Base-by-base conservation (phyloP, 2,797 vertebrate species). In the Phalloptychus januarius region DNA sequence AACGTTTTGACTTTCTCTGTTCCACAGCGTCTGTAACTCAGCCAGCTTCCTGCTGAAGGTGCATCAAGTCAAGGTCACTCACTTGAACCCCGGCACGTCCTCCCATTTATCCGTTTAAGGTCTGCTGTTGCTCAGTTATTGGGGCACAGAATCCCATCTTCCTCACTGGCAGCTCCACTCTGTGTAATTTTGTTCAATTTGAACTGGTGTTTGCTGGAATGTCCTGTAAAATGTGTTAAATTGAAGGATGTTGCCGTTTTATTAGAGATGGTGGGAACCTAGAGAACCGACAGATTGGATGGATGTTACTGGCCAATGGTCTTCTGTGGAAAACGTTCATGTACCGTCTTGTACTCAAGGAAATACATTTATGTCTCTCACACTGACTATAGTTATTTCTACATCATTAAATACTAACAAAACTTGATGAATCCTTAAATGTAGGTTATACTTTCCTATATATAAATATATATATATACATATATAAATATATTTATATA, bases 141-240 rank as follows among this genome's bases (percentile, higher is more conserved):
- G 86, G 82, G 83, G 86, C 72, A 83, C 88, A 88, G 84, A 93
- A 93, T 90, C 89, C 92, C 81, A 93, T 92, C 91, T 87, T 81
- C 78, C 77, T 72, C 83, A 87, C 87, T 67, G 88, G 74, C 48
- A 25, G 76, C 63, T 75, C 87, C 79, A 76, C 77, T 74, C 42
- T 88, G 85, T 93, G 87, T 93, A 91, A 94, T 94, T 93, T 87
- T 80, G 87, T 90, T 87, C 94, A 92, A 92, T 93, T 94, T 93
- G 84, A 93, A 85, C 88, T 87, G 88, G 90, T 91, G 82, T 93
- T 93, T 88, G 82, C 87, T 46, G 79, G 83, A 80, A 85, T 85
- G 83, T 80, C 81, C 88, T 82, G 82, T 85, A 85, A 92, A 93
- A 92, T 86, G 84, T 90, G 76, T 90, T 88, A 91, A 80, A 89